Evolutionary conservation across 2,797 vertebrate genomes (phyloP), one percentile per base, ranked within the genome.

Genomic region (Mastacembelus armatus): DNA sequence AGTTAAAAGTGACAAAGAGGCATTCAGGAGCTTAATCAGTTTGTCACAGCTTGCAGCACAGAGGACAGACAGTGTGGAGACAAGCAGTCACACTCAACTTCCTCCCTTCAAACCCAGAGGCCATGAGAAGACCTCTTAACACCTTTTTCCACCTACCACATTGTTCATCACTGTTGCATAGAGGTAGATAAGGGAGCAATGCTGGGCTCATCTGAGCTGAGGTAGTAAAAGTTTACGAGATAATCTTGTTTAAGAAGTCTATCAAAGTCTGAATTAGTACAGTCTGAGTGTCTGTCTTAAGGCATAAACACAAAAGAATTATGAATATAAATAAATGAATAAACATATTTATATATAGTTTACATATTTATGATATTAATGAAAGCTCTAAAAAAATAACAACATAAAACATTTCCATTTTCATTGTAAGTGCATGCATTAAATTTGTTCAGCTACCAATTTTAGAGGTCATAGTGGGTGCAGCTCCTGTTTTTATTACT

Each of bases 1-100:
- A 42, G 60, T 65, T 60, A 45, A 27, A 67, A 64, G 66, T 57
- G 77, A 85, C 85, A 85, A 78, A 83, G 72, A 67, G 58, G 49
- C 79, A 71, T 86, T 89, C 74, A 83, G 66, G 15, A 56, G 74
- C 60, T 48, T 77, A 85, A 88, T 88, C 81, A 67, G 70, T 81
- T 75, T 71, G 63, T 60, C 61, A 67, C 63, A 74, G 66, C 45
- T 2, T 69, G 65, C 59, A 77, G 63, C 63, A 43, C 30, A 55
- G 26, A 45, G 30, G 60, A 9, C 45, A 71, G 84, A 78, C 58
- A 44, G 52, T 39, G 66, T 63, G 71, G 67, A 81, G 77, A 83
- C 81, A 55, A 61, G 68, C 56, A 61, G 81, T 81, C 85, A 83
- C 76, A 81, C 81, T 76, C 59, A 22, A 39, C 73, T 82, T 77